Evolutionary conservation across 2,113 vertebrate genomes (phyloP), one percentile per base, ranked within the genome.

Genomic region (Tachysurus fulvidraco): DNA sequence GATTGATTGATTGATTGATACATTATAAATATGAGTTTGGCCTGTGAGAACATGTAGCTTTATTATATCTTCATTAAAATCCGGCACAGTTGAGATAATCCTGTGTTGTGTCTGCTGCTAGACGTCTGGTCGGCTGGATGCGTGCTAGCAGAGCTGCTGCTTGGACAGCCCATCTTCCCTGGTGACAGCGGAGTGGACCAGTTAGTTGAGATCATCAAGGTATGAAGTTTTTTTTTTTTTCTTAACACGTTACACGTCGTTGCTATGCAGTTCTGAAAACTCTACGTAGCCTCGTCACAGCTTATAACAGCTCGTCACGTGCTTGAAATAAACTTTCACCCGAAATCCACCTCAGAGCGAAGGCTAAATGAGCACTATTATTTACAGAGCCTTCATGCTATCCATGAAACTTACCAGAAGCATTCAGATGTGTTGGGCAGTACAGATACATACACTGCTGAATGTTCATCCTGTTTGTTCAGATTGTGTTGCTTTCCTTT

Each of bases 41-140:
- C 11, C 44, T 50, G 44, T 17, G 5, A 46, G 19, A 41, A 23
- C 2, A 73, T 23, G 46, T 44, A 23, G 50, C 23, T 50, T 50
- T 50, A 50, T 50, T 50, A n/a, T 0, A 11, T 21, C 14, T 16
- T 41, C 74, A 67, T 36, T 67, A 5, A 83, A 28, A 62, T 76
- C 21, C 17, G 41, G 12, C 4, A 10, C 19, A 1, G 19, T 74
- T 59, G 59, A 4, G 73, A 16, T 89, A 23, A 44, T 6, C 54
- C 0, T 30, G 4, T 12, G 19, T 4, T 9, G 62, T 54, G 41
- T 78, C 67, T 88, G 19, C 5, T 52, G 14, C 83, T 19, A 97
- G 96, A 97, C 85, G 96, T 97, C 86, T 97, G 96, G 96, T 97
- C 96, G 91, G 96, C 96, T 81, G 96, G 96, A 86, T 97, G 96